Evolutionary conservation across 2,888 invertebrate species (phyloP), one percentile per base, ranked within the genome.

Genomic region (Drosophila flavopinicola): DNA sequence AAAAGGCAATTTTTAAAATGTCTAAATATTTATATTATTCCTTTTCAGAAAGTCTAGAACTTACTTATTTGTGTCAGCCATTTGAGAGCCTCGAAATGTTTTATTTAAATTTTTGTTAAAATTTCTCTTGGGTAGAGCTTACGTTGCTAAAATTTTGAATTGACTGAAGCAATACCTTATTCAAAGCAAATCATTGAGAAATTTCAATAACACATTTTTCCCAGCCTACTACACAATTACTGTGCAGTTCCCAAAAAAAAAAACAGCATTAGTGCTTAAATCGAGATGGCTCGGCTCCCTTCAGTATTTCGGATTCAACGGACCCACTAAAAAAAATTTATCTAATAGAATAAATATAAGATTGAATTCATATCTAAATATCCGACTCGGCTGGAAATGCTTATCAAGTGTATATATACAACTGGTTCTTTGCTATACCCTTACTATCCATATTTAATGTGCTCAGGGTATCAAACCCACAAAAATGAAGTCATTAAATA

Each of bases 401-500:
- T 42, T 10, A 27, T 42, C 10, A 4, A 15, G 6, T 10, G n/a
- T 11, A 13, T 41, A 25, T 13, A 10, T 10, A 11, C 6, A 2
- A 1, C 1, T 5, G 20, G 7, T 24, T 4, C 11, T 11, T 7
- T 20, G 13, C 17, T 9, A 6, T 15, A 27, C 15, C 2, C 27
- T 33, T 10, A 24, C 13, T 6, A 15, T 13, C 7, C 25, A 13
- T 17, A 42, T 29, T 9, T 29, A 42, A 11, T 35, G 6, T 1
- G 6, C 4, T 2, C 9, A 58, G 44, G 24, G 35, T 59, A 59
- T 42, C 35, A 20, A 17, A 30, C 33, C 48, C 15, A 25, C n/a
- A 35, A 38, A 68, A 79, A 80, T 86, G 37, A 76, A 84, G 82
- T 61, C 66, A 86, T 80, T 86, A 61, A 68, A 63, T 73, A 64